A percentile compares a stretch with the other conserved stretches of the same genome.
These are phyloP conservation scores for Aphis gossypii DNA, from an alignment of 1,140 invertebrate species.

Conservation along the genomic window DNA sequence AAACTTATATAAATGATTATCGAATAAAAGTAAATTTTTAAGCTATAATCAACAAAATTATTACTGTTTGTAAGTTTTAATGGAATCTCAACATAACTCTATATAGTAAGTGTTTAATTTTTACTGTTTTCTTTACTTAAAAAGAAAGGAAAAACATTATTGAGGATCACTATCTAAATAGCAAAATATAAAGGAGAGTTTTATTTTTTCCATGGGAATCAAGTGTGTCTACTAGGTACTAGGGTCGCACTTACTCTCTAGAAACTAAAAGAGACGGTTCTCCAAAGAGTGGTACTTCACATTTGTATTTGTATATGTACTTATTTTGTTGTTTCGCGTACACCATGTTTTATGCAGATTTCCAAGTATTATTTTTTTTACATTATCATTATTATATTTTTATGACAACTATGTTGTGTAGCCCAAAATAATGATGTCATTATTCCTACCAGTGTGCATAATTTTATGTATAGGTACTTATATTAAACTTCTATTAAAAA, in stretches of 20 bases:
- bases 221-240: background rate
- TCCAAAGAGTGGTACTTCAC: constrained; percentile 35
- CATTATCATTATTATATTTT: constrained; percentile 9
- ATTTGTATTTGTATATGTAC: background rate
- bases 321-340: constrained; percentile 14
- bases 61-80: background rate
- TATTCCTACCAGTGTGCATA: background rate
- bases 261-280: background rate
- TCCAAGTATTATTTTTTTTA: constrained; percentile 13
- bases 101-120: background rate
- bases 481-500: constrained; percentile 20
- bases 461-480: background rate
- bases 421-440: constrained; percentile 32
- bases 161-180: background rate
- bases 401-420: constrained; percentile 29
- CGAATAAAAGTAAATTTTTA: background rate
- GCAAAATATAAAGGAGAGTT: background rate
- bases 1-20: no score
- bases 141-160: background rate
- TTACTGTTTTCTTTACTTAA: background rate
- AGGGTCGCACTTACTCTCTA: constrained; percentile 15
- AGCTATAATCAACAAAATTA: background rate
- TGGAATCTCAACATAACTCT: background rate
- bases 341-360: background rate
- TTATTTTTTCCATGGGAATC: background rate